Percentiles rank a stretch among this genome's conserved stretches.
These are phyloP conservation scores for Erebia palarica DNA, from an alignment of 2,888 invertebrate species.

Conservation along the genomic window DNA sequence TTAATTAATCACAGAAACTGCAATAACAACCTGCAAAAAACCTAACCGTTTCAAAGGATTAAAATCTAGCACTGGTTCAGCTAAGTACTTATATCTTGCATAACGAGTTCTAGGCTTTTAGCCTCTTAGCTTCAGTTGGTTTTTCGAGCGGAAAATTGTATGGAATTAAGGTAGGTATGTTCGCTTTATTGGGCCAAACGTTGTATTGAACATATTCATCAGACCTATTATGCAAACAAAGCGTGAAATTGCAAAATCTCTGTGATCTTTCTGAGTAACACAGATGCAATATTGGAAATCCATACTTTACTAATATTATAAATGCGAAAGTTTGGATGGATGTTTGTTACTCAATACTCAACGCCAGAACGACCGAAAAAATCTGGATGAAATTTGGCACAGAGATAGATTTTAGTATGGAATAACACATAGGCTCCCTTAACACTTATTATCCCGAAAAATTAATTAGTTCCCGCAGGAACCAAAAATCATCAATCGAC, in stretches of 20 bases:
- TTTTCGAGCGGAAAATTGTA: conserved; percentile 61
- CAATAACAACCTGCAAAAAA: background rate
- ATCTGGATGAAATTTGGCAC: too few relatives aligned
- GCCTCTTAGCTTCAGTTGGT: conserved; percentile 25
- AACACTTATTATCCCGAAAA: too few relatives aligned
- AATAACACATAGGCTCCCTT: too few relatives aligned
- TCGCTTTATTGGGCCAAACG: conserved; percentile 57
- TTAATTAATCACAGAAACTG: background rate
- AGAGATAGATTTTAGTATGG: too few relatives aligned
- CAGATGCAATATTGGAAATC: conserved; percentile 19
- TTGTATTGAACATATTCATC: conserved; percentile 38
- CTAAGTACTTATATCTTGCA: conserved; percentile 15
- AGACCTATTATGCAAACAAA: conserved; percentile 41
- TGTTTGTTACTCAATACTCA: too few relatives aligned
- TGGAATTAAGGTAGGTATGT: conserved; percentile 46
- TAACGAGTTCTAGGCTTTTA: conserved; percentile 26
- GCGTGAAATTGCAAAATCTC: conserved; percentile 56
- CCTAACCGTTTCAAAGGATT: conserved; percentile 24
- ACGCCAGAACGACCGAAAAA: too few relatives aligned
- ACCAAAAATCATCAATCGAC: too few relatives aligned
- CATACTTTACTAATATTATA: too few relatives aligned
- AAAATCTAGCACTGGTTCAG: conserved; percentile 14
- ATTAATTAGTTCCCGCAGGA: too few relatives aligned
- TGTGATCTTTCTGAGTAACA: conserved; percentile 25
- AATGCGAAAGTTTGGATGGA: too few relatives aligned